Conservation (phyloP, 2,888 invertebrate genomes). For the Zaprionus bogoriensis region DNA sequence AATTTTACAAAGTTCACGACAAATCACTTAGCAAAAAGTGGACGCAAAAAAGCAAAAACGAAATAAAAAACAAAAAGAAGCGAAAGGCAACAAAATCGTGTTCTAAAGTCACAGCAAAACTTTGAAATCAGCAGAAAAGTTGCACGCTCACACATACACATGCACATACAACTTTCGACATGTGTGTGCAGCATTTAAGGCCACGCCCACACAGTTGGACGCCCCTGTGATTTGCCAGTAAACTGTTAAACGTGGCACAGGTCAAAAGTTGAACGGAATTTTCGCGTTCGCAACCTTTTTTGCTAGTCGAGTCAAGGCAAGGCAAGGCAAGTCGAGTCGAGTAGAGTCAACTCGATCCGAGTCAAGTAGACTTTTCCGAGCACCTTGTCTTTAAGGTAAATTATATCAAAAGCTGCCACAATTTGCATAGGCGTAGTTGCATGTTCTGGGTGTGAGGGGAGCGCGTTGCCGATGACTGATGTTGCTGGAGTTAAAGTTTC, state of each 20-base stretch:
- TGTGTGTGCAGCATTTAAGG: slow-evolving; percentile 7
- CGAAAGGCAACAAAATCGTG: slow-evolving; percentile 5
- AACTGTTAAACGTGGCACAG: slow-evolving; percentile 70
- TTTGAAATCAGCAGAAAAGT: slow-evolving; percentile 60
- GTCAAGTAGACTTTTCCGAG: neutral
- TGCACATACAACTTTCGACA: slow-evolving; percentile 8
- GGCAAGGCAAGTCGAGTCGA: too few species aligned
- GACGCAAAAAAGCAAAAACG: slow-evolving; percentile 27
- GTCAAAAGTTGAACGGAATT: slow-evolving; percentile 52
- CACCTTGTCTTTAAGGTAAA: slow-evolving; percentile 52
- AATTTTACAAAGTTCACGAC: slow-evolving; percentile 67
- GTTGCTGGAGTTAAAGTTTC: slow-evolving; percentile 34
- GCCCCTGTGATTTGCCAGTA: slow-evolving; percentile 68
- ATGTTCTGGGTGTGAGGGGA: too few species aligned
- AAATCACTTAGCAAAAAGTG: slow-evolving; percentile 68
- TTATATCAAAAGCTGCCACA: slow-evolving; percentile 48
- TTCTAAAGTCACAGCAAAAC: slow-evolving; percentile 56
- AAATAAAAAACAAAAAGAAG: slow-evolving; percentile 24
- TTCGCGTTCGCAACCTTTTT: slow-evolving; percentile 54
- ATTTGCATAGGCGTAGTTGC: slow-evolving; percentile 44
- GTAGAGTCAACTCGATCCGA: neutral
- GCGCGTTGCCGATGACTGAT: slow-evolving; percentile 45
- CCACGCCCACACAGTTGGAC: slow-evolving; percentile 47
- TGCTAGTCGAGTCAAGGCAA: neutral
- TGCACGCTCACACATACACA: slow-evolving; percentile 20